phyloP scores from a whole-genome alignment of 1,140 invertebrate species.

The Trissolcus basalis region DNA sequence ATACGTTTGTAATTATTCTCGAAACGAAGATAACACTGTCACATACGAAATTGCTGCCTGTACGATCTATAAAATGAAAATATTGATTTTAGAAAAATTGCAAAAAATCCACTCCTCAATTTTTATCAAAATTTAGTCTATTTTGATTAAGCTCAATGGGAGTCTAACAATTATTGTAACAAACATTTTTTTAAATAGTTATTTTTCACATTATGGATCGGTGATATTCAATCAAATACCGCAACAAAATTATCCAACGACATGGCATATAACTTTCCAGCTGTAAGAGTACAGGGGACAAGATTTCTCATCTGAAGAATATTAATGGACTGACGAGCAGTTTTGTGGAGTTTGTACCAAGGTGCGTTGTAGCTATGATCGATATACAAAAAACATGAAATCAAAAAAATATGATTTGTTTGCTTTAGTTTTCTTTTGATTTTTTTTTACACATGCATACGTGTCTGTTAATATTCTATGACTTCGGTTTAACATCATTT shows the following conservation, averaged over 20 bases:
- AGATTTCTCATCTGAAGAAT: constrained; percentile 9
- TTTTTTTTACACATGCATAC: constrained; percentile 3
- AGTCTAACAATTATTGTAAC: too few species aligned
- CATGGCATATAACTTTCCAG: constrained; percentile 12
- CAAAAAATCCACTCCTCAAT: too few species aligned
- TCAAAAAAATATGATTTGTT: not conserved
- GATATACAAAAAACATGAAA: not conserved
- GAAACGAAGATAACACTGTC: not conserved
- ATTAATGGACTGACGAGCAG: not conserved
- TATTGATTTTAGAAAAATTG: too few species aligned
- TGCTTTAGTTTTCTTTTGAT: not conserved
- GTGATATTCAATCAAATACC: constrained; percentile 14
- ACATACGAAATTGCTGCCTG: constrained; percentile 3
- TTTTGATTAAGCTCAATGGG: too few species aligned
- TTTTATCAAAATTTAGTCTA: too few species aligned
- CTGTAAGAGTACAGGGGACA: constrained; percentile 18
- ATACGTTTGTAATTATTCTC: constrained; percentile 3
- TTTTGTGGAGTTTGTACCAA: constrained; percentile 13
- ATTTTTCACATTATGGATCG: too few species aligned
- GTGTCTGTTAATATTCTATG: not conserved
- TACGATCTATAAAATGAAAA: constrained; percentile 3
- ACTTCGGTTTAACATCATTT: constrained; percentile 5
- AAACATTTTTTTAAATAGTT: too few species aligned
- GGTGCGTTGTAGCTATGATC: constrained; percentile 8
- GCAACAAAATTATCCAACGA: constrained; percentile 23